These are phyloP conservation scores for Epinotia nisella DNA, from an alignment of 2,888 invertebrate genomes.

Conservation along the genomic window DNA sequence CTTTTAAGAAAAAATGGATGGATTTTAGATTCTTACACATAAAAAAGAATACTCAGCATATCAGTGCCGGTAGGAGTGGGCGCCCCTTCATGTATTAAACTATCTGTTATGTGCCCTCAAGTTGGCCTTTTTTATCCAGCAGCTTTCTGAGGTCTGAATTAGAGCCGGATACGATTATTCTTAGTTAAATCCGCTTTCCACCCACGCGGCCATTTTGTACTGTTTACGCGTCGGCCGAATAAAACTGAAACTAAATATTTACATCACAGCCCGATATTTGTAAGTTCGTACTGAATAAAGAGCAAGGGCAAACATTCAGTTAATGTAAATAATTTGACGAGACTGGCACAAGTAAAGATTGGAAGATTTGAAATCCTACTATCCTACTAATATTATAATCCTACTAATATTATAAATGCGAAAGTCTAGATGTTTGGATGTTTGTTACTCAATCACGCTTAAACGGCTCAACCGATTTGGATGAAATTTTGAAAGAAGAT, in stretches of 20 bases:
- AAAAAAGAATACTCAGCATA: too few relatives aligned
- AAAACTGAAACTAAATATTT: constrained; percentile 31
- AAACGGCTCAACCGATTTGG: too few relatives aligned
- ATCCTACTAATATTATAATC: too few relatives aligned
- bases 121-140: background rate
- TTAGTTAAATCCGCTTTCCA: constrained; percentile 3
- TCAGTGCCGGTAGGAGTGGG: too few relatives aligned
- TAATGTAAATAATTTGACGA: constrained; percentile 15
- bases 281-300: constrained; percentile 32
- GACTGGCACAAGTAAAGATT: constrained; percentile 3
- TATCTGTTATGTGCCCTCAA: too few relatives aligned
- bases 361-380: background rate
- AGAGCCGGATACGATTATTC: background rate
- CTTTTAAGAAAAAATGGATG: too few relatives aligned
- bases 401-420: too few relatives aligned
- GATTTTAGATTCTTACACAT: too few relatives aligned
- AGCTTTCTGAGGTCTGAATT: background rate
- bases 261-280: constrained; percentile 21
- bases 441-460: too few relatives aligned
- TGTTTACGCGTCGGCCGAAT: constrained; percentile 17
- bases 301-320: constrained; percentile 26
- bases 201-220: constrained; percentile 14
- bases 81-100: too few relatives aligned
- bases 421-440: too few relatives aligned
- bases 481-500: too few relatives aligned